phyloP scores from a whole-genome alignment of 2,797 vertebrate species.

The Dipus sagitta region DNA sequence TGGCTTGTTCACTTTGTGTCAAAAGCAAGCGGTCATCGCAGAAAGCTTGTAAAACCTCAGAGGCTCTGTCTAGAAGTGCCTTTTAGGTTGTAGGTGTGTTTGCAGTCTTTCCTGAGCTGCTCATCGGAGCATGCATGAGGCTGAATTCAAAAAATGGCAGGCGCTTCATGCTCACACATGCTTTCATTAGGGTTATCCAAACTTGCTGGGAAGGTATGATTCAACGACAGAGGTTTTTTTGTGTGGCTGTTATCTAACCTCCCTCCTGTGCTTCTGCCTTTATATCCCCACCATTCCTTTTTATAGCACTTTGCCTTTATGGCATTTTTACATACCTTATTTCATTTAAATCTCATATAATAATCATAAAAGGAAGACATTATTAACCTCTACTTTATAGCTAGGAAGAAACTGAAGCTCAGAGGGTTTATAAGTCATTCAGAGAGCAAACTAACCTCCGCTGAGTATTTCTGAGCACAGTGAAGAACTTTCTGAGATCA shows the following conservation, averaged over 20 bases:
- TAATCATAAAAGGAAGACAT: constrained; percentile 33
- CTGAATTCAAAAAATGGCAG: neutral
- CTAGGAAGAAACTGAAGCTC: constrained; percentile 28
- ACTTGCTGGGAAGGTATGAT: neutral
- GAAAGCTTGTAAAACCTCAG: neutral
- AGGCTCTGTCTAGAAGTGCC: neutral
- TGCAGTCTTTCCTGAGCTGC: neutral
- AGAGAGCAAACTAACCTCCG: constrained; percentile 15
- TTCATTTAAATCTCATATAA: constrained; percentile 52
- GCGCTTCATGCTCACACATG: too few species aligned
- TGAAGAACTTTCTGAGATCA: neutral
- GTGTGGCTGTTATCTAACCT: neutral
- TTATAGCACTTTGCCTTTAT: constrained; percentile 60
- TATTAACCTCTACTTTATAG: constrained; percentile 62
- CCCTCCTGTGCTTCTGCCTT: neutral
- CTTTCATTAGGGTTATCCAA: neutral
- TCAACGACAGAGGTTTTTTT: neutral
- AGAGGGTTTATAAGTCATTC: constrained; percentile 54
- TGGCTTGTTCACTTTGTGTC: constrained; percentile 26
- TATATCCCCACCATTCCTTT: constrained; percentile 59
- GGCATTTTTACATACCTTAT: constrained; percentile 58
- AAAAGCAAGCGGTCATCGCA: neutral
- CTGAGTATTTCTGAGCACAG: constrained; percentile 23
- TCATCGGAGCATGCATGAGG: neutral
- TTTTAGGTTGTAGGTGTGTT: constrained; percentile 1